These are phyloP conservation scores for Seira ritae DNA, from an alignment of 2,888 invertebrate species.

Conservation along the genomic window DNA sequence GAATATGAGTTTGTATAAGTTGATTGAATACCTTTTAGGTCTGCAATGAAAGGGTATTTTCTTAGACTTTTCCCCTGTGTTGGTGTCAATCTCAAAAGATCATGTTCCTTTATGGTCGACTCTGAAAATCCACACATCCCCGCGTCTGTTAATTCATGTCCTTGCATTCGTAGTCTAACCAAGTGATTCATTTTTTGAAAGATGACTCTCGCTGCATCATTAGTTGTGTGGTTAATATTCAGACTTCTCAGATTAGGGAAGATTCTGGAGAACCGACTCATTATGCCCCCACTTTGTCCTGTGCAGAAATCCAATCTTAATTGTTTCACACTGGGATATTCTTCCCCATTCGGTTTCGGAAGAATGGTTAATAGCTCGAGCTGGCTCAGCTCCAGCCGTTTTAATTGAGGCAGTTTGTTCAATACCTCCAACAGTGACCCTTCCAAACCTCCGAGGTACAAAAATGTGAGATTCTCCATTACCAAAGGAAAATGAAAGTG, in stretches of 20 bases:
- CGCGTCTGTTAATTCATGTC: conserved; percentile 40
- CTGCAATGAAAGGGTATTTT: conserved; percentile 35
- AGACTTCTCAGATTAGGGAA: conserved; percentile 44
- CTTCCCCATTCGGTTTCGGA: conserved; percentile 32
- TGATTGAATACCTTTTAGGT: conserved; percentile 26
- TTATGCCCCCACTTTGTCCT: conserved; percentile 39
- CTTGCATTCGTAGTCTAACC: conserved; percentile 28
- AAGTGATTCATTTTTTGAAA: conserved; percentile 51
- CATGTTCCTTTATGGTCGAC: conserved; percentile 23
- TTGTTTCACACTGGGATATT: conserved; percentile 29
- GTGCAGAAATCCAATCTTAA: conserved; percentile 51
- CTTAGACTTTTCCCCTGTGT: conserved; percentile 2
- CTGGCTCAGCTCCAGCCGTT: conserved; percentile 46
- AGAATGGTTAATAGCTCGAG: conserved; percentile 32
- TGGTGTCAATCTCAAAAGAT: conserved; percentile 21
- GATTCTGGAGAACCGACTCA: conserved; percentile 50
- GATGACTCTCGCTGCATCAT: conserved; percentile 45
- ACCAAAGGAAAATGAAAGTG: conserved; percentile 45
- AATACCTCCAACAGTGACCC: conserved; percentile 31
- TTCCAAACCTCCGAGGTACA: conserved; percentile 51
- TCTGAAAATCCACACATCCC: conserved; percentile 60
- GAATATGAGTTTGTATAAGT: background rate
- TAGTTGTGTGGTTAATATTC: conserved; percentile 47
- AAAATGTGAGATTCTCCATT: conserved; percentile 38
- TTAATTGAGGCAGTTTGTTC: conserved; percentile 22